phyloP scores from a whole-genome alignment of 30 jellyfish, hydroid and myxozoan genomes.

The Aurelia aurita complex sp. Pacific region DNA sequence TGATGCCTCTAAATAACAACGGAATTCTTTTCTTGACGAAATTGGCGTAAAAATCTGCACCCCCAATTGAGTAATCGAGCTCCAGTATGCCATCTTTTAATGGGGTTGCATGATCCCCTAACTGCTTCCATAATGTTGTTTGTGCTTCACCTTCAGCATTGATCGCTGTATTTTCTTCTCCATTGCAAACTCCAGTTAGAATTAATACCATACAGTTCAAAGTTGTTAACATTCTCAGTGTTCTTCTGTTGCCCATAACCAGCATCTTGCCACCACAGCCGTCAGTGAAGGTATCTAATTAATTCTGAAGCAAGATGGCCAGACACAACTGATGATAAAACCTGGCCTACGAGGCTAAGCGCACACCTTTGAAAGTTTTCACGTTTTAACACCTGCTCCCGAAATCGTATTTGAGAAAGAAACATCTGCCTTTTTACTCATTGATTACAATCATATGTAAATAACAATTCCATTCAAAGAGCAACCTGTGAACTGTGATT shows the following conservation, averaged over 20 bases:
- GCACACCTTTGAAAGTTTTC: no score
- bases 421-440: constrained; percentile 9
- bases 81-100: constrained; percentile 55
- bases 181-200: neutral
- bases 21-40: constrained; percentile 87
- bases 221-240: no score
- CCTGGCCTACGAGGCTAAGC: no score
- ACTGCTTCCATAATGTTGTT: constrained; percentile 16
- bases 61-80: constrained; percentile 84
- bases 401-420: neutral
- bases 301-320: no score
- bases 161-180: neutral
- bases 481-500: no score
- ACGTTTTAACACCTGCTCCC: constrained; percentile 16
- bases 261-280: no score
- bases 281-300: no score
- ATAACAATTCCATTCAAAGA: neutral
- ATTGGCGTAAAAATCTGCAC: constrained; percentile 86
- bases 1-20: constrained; percentile 85
- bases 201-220: no score
- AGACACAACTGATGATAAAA: no score
- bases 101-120: constrained; percentile 93
- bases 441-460: neutral
- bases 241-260: no score
- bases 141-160: no score